phyloP scores from a whole-genome alignment of 2,888 invertebrate species.

The Harmothoe impar region DNA sequence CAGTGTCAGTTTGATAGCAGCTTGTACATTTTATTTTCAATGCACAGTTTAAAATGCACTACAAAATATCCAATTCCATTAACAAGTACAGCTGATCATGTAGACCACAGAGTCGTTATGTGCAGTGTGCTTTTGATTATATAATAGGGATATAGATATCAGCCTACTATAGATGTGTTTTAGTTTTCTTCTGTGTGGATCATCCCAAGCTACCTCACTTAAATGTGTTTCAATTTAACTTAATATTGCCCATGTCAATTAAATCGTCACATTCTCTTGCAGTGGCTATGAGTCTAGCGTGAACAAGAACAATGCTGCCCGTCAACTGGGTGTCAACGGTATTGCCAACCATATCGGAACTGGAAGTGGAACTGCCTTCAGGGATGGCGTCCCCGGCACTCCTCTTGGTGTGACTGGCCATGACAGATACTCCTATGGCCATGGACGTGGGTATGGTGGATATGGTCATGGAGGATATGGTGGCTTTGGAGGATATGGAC shows the following conservation, averaged over 20 bases:
- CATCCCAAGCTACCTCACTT: too few relatives aligned
- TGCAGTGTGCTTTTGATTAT: too few relatives aligned
- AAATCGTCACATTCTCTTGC: too few relatives aligned
- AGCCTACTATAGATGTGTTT: too few relatives aligned
- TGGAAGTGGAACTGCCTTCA: constrained; percentile 48
- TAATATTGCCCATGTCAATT: too few relatives aligned
- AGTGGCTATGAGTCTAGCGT: constrained; percentile 33
- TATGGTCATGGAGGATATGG: constrained; percentile 25
- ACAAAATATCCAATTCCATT: too few relatives aligned
- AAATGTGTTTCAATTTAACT: too few relatives aligned
- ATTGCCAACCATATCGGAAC: not conserved
- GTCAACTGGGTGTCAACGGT: constrained; percentile 41
- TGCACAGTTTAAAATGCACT: not conserved
- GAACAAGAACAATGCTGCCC: constrained; percentile 28
- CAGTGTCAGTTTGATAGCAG: not conserved
- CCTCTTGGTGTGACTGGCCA: constrained; percentile 53
- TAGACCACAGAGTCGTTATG: too few relatives aligned
- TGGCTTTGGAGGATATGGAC: constrained; percentile 14
- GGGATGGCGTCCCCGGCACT: constrained; percentile 59
- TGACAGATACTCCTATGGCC: constrained; percentile 31
- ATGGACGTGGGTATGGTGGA: not conserved
- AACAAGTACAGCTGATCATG: too few relatives aligned
- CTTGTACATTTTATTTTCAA: not conserved
- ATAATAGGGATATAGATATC: too few relatives aligned
- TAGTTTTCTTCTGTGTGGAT: too few relatives aligned